Conservation (phyloP, 1,140 invertebrate species). For the Drosophila trapezifrons region DNA sequence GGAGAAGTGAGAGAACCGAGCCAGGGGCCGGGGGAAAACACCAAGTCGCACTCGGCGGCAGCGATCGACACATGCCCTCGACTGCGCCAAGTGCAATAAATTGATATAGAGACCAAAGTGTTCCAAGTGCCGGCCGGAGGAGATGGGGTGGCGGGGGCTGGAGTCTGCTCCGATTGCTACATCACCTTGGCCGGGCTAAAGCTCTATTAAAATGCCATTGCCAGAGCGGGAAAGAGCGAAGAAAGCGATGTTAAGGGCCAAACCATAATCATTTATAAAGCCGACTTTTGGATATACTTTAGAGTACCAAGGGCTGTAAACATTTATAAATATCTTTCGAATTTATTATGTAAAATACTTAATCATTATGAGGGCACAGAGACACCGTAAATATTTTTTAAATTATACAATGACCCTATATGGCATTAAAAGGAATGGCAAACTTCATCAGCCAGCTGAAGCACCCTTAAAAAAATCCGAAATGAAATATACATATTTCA, state of each 20-base stretch:
- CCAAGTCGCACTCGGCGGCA: not conserved
- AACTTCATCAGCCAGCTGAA: not conserved
- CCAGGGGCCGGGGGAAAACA: not conserved
- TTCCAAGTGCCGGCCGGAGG: slow-evolving; percentile 7
- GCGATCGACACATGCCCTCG: slow-evolving; percentile 45
- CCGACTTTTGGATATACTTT: slow-evolving; percentile 12
- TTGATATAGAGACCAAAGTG: slow-evolving; percentile 29
- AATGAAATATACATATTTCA: slow-evolving; percentile 55
- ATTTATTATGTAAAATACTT: not conserved
- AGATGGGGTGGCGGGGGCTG: too few species aligned
- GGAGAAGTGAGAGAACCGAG: not conserved
- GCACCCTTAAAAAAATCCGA: slow-evolving; percentile 9
- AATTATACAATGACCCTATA: not conserved
- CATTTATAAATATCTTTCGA: not conserved
- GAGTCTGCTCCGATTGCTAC: slow-evolving; percentile 1
- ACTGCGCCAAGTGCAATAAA: slow-evolving; percentile 48
- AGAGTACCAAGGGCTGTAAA: too few species aligned
- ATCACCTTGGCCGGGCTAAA: slow-evolving; percentile 30
- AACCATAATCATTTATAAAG: not conserved
- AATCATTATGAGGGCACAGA: not conserved
- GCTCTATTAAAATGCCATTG: slow-evolving; percentile 48
- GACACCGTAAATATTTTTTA: not conserved
- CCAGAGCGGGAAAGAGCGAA: not conserved
- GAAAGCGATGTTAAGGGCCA: not conserved
- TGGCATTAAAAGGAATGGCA: not conserved